Evolutionary conservation across 2,113 vertebrate genomes (phyloP), one percentile per base, ranked within the genome.

Genomic region (Gasterosteus aculeatus): DNA sequence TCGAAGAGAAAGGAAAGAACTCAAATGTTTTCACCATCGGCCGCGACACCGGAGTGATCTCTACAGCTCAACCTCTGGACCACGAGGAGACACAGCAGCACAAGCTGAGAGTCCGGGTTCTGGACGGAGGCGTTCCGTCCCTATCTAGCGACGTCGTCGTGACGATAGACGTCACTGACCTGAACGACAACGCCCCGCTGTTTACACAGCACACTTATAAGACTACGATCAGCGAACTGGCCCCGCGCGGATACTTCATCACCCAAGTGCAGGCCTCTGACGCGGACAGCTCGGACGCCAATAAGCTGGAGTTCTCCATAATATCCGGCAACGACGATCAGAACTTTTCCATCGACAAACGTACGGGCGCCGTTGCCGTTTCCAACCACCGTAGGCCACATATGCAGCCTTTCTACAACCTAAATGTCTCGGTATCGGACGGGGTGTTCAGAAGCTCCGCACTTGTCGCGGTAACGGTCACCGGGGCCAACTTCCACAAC

Each of bases 371-470:
- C 35, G 93, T 99, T 73, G 87, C 91, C 0, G 90, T 98, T 69
- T 97, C 97, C 22, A 97, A 96, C 87, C 90, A 96, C 75, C 95
- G 94, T 29, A 95, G 92, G 60, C 93, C 94, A 3, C 73, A 93
- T 0, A 88, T 98, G 84, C 95, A 94, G 80, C 88, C 95, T 0
- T 71, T 90, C 68, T 97, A 98, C 80, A 92, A 90, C 68, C 95
- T 99, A 26, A 97, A 95, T 0, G 60, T 98, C 4, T 97, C 97
- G 0, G 97, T 98, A 57, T 97, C 97, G 0, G 98, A 99, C 78
- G 96, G 98, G 0, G 98, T 99, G 9, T 99, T 99, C 84, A 95
- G 96, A 87, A 96, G 94, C 89, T 96, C 96, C 8, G 94, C 96
- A 41, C 91, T 94, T 56, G 95, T 99, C 61, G 91, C 85, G 0